Base-by-base conservation (phyloP, 2,113 vertebrate species). In the Proterorhinus semilunaris region DNA sequence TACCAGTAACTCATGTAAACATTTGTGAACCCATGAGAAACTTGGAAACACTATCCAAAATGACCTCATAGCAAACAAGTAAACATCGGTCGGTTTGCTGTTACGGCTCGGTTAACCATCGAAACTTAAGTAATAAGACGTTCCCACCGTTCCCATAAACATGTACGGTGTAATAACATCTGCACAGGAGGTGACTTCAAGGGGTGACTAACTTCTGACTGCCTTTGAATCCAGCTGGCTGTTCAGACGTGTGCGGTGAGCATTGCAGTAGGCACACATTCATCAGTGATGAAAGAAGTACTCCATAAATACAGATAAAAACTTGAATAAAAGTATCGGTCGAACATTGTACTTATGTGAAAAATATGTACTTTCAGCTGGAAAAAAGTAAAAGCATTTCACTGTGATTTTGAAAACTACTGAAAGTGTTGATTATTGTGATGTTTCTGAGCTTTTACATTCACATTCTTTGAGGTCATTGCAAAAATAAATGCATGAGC, bases 191-290 rank as follows among this genome's bases (percentile, higher is more conserved):
- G 79, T 82, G 71, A 87, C 81, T 84, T 90, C 86, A 89, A 84
- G 74, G 81, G 75, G 71, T 91, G 90, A 90, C 81, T 90, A 87
- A 90, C 71, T 15, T 79, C 83, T 70, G 77, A 72, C 74, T 59
- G 74, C 79, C 82, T 88, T 88, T 89, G 89, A 88, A 71, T 79
- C 76, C 89, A 90, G 86, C 86, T 90, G 90, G 79, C 71, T 69
- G 64, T 79, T 90, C 85, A 72, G 75, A 79, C 62, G 78, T 13
- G 44, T 80, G 84, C 63, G 15, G 78, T 79, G 69, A 59, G 68
- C 71, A 78, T 86, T 74, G 86, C 86, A 72, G 36, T 42, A 36
- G 27, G 27, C 27, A 36, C 27, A 36, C 27, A 36, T 36, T 36
- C 27, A 36, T 36, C 27, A 36, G 27, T 36, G 27, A 0, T 36